Conservation (phyloP, 2,888 invertebrate species). For the Gymnocheta viridis region DNA sequence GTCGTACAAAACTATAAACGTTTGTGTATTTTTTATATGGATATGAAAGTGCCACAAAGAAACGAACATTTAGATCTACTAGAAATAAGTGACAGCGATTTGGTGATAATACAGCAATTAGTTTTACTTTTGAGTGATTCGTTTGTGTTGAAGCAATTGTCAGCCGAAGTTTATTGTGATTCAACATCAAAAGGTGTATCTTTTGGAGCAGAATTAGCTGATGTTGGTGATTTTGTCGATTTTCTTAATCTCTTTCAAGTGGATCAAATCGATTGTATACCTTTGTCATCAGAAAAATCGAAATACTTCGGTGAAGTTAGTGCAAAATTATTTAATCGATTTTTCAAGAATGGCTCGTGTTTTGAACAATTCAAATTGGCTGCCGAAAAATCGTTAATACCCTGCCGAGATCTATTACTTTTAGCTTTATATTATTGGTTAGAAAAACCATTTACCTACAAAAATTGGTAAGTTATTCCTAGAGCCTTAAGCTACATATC, state of each 20-base stretch:
- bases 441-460: constrained; percentile 84
- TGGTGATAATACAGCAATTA: constrained; percentile 85
- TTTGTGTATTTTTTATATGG: constrained; percentile 78
- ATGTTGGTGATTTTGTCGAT: constrained; percentile 84
- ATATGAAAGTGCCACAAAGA: constrained; percentile 73
- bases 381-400: constrained; percentile 74
- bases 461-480: constrained; percentile 78
- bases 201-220: constrained; percentile 83
- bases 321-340: constrained; percentile 76
- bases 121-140: constrained; percentile 83
- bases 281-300: constrained; percentile 80
- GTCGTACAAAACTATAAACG: constrained; percentile 76
- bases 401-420: constrained; percentile 86
- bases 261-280: constrained; percentile 75
- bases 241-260: constrained; percentile 78
- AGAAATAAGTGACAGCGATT: constrained; percentile 80
- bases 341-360: constrained; percentile 79
- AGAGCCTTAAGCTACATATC: too few species aligned
- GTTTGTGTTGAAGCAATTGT: constrained; percentile 47
- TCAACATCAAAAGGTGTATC: constrained; percentile 81
- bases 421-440: constrained; percentile 89
- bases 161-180: constrained; percentile 9
- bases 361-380: constrained; percentile 80
- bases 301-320: constrained; percentile 77
- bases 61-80: constrained; percentile 73